Conservation (phyloP, 2,888 invertebrate genomes). For the Oxytorus armatus region DNA sequence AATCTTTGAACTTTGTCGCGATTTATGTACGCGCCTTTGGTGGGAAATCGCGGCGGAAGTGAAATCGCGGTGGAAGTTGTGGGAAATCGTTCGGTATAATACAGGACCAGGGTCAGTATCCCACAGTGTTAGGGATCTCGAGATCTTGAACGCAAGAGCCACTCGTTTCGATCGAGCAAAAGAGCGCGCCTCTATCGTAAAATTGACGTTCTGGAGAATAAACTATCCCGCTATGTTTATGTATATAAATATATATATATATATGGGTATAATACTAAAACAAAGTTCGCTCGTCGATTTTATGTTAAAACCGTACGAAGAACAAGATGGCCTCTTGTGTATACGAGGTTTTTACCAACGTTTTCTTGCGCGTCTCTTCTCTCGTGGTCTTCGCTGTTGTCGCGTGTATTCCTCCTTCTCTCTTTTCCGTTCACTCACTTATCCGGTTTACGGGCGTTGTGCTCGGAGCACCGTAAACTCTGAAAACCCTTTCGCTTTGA, state of each 20-base stretch:
- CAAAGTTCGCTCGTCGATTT: conserved; percentile 62
- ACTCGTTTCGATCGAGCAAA: conserved; percentile 48
- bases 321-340: conserved; percentile 45
- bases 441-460: conserved; percentile 62
- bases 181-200: conserved; percentile 50
- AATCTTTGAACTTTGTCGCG: conserved; percentile 14
- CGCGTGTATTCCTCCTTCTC: conserved; percentile 27
- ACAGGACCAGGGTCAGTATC: conserved; percentile 52
- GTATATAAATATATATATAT: not conserved
- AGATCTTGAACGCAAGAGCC: conserved; percentile 36
- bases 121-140: conserved; percentile 48
- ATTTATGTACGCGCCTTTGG: conserved; percentile 11
- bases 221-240: too few relatives aligned
- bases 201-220: conserved; percentile 48
- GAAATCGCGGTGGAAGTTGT: conserved; percentile 47
- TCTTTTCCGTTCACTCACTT: conserved; percentile 59
- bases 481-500: conserved; percentile 61
- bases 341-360: conserved; percentile 28
- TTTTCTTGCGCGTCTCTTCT: conserved; percentile 38
- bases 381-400: conserved; percentile 32
- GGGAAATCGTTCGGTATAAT: conserved; percentile 10
- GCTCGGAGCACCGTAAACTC: conserved; percentile 60
- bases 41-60: not conserved
- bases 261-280: conserved; percentile 31
- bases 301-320: conserved; percentile 66